A percentile compares a stretch with the other conserved stretches of the same genome.
These are phyloP conservation scores for Peromyscus melanophrys DNA, from an alignment of 2,797 vertebrate genomes.

Conservation along the genomic window DNA sequence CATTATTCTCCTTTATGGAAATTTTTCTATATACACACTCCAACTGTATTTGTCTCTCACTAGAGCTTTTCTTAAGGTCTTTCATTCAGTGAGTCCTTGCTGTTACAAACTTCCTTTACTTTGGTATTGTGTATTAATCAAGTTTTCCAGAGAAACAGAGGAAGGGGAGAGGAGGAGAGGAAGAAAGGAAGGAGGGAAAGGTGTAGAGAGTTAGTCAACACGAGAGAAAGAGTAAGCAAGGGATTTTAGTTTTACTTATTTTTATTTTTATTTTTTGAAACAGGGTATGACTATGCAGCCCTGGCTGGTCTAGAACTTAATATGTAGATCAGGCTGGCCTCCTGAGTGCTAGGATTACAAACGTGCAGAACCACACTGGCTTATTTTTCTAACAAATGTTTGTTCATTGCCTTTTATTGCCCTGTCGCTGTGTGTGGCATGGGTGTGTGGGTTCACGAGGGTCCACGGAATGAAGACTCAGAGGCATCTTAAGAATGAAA, in stretches of 20 bases:
- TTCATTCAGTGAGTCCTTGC: conserved; percentile 22
- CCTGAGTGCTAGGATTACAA: background rate
- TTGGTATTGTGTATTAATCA: conserved; percentile 49
- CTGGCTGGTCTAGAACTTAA: background rate
- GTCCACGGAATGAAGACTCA: too few species aligned
- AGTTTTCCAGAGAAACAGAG: background rate
- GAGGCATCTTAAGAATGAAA: too few species aligned
- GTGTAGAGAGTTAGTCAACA: background rate
- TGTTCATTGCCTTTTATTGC: background rate
- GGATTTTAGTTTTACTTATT: background rate
- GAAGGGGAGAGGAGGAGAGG: background rate
- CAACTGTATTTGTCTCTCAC: too few species aligned
- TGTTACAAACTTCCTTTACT: conserved; percentile 1
- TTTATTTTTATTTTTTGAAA: background rate
- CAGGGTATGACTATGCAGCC: background rate
- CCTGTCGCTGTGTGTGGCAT: too few species aligned
- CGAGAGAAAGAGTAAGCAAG: background rate
- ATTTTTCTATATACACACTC: too few species aligned
- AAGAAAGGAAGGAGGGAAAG: too few species aligned
- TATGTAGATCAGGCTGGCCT: background rate
- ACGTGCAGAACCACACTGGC: background rate
- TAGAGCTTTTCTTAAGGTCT: background rate
- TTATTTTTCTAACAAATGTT: background rate
- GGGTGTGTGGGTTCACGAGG: too few species aligned
- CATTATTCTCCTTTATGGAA: background rate